Percentiles rank a stretch among this genome's conserved stretches.
These are phyloP conservation scores for Stigmatopora nigra DNA, from an alignment of 2,113 vertebrate species.

Conservation along the genomic window DNA sequence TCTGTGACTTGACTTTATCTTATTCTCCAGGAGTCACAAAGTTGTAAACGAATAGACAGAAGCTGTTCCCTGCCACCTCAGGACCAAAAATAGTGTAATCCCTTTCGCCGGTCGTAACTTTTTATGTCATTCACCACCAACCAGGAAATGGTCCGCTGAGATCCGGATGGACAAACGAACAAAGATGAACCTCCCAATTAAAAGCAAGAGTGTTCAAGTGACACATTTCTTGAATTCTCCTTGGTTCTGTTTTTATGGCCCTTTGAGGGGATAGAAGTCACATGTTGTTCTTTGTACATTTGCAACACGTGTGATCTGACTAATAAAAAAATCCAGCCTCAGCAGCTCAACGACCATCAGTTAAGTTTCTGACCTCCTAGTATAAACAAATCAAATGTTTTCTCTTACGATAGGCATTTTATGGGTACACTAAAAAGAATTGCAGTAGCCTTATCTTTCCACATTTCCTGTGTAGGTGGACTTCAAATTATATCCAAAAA, in stretches of 20 bases:
- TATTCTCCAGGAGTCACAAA: not conserved
- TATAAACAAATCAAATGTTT: conserved; percentile 54
- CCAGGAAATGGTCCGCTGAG: not conserved
- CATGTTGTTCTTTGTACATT: conserved; percentile 28
- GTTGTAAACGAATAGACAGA: not conserved
- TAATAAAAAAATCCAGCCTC: conserved; percentile 41
- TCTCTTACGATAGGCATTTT: conserved; percentile 47
- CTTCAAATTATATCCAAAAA: not conserved
- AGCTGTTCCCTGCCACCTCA: not conserved
- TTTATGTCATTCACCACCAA: not conserved
- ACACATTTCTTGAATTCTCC: not conserved
- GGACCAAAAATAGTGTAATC: not conserved
- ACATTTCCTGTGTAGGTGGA: conserved; percentile 15
- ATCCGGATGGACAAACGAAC: not conserved
- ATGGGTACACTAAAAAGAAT: conserved; percentile 40
- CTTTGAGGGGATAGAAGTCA: conserved; percentile 14
- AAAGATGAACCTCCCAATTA: not conserved
- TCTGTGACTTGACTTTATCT: not conserved
- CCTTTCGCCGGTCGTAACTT: not conserved
- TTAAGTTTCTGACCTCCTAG: conserved; percentile 50
- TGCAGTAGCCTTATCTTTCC: conserved; percentile 43
- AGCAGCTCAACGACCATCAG: conserved; percentile 17
- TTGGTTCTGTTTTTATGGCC: conserved; percentile 6
- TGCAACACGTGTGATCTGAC: conserved; percentile 46
- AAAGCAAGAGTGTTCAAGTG: not conserved